A percentile compares a stretch with the other conserved stretches of the same genome.
These are phyloP conservation scores for Ara ararauna DNA, from an alignment of 2,797 vertebrate species.

Conservation along the genomic window DNA sequence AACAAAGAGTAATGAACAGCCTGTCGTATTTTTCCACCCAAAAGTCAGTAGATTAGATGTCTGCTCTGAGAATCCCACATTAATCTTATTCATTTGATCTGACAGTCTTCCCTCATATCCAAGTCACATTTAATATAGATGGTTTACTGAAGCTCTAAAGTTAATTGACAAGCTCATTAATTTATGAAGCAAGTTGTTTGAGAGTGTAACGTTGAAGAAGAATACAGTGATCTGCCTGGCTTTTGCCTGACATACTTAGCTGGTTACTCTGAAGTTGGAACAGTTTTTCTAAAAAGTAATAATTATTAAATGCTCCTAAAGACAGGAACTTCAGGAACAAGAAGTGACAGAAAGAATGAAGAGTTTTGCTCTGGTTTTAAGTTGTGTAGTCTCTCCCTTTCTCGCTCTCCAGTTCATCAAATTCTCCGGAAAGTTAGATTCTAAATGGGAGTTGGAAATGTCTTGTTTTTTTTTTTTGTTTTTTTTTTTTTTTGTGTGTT, in stretches of 20 bases:
- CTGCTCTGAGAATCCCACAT: not conserved
- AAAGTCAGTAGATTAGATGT: not conserved
- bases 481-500: not conserved
- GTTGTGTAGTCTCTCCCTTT: not conserved
- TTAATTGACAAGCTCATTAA: slow-evolving; percentile 59
- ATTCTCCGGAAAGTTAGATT: not conserved
- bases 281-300: not conserved
- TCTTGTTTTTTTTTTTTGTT: not conserved
- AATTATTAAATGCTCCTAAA: not conserved
- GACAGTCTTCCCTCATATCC: slow-evolving; percentile 6
- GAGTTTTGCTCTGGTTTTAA: not conserved
- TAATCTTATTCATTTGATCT: slow-evolving; percentile 28
- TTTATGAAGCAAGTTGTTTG: slow-evolving; percentile 27
- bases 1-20: not conserved
- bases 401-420: not conserved
- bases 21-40: not conserved
- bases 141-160: slow-evolving; percentile 45
- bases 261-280: not conserved
- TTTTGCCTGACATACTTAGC: not conserved
- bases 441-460: not conserved
- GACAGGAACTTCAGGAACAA: not conserved
- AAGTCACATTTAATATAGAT: slow-evolving; percentile 48
- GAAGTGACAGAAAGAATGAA: not conserved
- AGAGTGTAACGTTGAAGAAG: not conserved
- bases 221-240: not conserved